A percentile compares a stretch with the other conserved stretches of the same genome.
Evolutionary conservation across 2,113 vertebrate genomes (phyloP).

Genomic region (Parus major): DNA sequence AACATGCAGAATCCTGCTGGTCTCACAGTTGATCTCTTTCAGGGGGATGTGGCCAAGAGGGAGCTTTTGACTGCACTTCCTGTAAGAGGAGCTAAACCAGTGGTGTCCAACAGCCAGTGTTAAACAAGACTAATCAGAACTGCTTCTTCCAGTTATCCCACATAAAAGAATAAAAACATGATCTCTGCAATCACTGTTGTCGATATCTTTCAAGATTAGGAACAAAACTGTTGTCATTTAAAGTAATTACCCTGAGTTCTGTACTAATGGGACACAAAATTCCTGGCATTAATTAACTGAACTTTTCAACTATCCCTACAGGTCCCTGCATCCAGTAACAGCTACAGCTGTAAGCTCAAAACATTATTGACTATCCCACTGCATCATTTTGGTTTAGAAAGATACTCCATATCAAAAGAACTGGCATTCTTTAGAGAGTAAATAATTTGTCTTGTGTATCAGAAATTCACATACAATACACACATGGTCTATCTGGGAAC

Average conservation of each 20-base stretch:
- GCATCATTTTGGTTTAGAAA: not conserved
- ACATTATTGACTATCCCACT: not conserved
- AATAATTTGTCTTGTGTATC: accelerated
- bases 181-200: not conserved
- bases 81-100: not conserved
- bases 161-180: not conserved
- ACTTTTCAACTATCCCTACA: not conserved
- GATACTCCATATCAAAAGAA: not conserved
- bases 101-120: not conserved
- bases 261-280: not conserved
- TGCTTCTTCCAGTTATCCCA: not conserved
- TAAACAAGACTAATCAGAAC: not conserved
- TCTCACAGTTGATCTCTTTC: not conserved
- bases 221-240: not conserved
- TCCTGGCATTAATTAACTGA: not conserved
- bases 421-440: not conserved
- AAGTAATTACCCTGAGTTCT: not conserved
- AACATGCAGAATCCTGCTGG: not conserved
- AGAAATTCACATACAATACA: not conserved
- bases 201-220: not conserved
- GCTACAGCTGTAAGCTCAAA: not conserved
- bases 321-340: not conserved
- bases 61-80: not conserved
- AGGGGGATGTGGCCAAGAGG: not conserved
- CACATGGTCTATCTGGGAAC: accelerated